Evolutionary conservation across 1,140 invertebrate genomes (phyloP), one percentile per base, ranked within the genome.

Genomic region (Brachionus calyciflorus): DNA sequence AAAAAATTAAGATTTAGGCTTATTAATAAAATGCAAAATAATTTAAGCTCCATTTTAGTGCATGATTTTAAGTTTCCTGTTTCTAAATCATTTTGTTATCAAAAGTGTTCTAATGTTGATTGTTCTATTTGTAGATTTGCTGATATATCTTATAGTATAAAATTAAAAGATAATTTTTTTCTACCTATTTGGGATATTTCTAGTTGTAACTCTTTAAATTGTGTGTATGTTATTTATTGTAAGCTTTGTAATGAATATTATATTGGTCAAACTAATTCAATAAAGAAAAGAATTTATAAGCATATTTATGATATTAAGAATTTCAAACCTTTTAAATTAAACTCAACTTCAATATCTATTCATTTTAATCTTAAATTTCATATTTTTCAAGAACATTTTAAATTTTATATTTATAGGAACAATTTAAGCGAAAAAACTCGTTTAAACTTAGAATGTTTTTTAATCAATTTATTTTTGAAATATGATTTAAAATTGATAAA

Each of bases 381-480:
- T n/a, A n/a, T n/a, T n/a, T n/a, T n/a, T n/a, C n/a, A n/a, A n/a
- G n/a, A n/a, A n/a, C n/a, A n/a, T n/a, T n/a, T n/a, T n/a, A n/a
- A n/a, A n/a, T n/a, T n/a, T n/a, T n/a, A n/a, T n/a, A n/a, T n/a
- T n/a, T n/a, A n/a, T n/a, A n/a, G n/a, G n/a, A n/a, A n/a, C n/a
- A n/a, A n/a, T n/a, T n/a, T n/a, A n/a, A n/a, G n/a, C n/a, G n/a
- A n/a, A n/a, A n/a, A n/a, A n/a, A n/a, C n/a, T n/a, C n/a, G n/a
- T n/a, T n/a, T n/a, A n/a, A n/a, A n/a, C n/a, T n/a, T n/a, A n/a
- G n/a, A n/a, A n/a, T n/a, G n/a, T n/a, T n/a, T n/a, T n/a, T n/a
- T n/a, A n/a, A n/a, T 51, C 48, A 51, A 51, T 51, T 51, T 51
- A 51, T 51, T 51, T 51, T 17, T 51, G 48, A 51, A 51, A 51